Evolutionary conservation across 2,113 vertebrate species (phyloP), one percentile per base, ranked within the genome.

Genomic region (Prionailurus viverrinus): DNA sequence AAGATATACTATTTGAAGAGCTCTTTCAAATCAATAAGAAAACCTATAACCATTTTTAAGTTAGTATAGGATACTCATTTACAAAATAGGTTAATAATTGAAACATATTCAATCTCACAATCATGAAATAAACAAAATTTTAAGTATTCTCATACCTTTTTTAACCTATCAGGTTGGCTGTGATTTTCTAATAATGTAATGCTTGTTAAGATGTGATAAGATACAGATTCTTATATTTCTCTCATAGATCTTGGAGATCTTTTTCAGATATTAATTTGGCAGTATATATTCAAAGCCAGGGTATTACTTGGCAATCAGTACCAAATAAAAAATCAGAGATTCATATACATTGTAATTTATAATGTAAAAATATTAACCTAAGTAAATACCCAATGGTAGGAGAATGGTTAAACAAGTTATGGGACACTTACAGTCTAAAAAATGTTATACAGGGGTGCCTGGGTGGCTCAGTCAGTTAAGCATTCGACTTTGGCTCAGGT

Each of bases 71-170:
- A 29, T 3, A 65, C 41, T 53, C 27, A 79, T 21, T 80, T 86
- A 73, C 65, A 71, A 71, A 66, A 81, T 74, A 31, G 58, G 27
- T 3, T 74, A 94, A 82, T 45, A 55, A 10, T 23, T 53, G 41
- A 87, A 87, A 94, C 84, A 55, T 21, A 85, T 7, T 83, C 65
- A 91, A 15, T 87, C 53, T 85, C 5, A 39, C 25, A 76, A 31
- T 74, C 69, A 55, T 86, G 14, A 81, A 61, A 27, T 66, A 87
- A 93, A 85, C 33, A 61, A 73, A 94, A 80, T 39, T 91, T 91
- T 91, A 66, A 84, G 31, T 79, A 79, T 58, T 96, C 27, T n/a
- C 33, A 74, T 36, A 51, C 36, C 18, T 39, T 87, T 96, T 89
- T 68, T 94, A 74, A 91, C 58, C 55, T 74, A 3, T 51, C 21